Conservation (phyloP, 2,797 vertebrate species). For the Macroramphosus scolopax region DNA sequence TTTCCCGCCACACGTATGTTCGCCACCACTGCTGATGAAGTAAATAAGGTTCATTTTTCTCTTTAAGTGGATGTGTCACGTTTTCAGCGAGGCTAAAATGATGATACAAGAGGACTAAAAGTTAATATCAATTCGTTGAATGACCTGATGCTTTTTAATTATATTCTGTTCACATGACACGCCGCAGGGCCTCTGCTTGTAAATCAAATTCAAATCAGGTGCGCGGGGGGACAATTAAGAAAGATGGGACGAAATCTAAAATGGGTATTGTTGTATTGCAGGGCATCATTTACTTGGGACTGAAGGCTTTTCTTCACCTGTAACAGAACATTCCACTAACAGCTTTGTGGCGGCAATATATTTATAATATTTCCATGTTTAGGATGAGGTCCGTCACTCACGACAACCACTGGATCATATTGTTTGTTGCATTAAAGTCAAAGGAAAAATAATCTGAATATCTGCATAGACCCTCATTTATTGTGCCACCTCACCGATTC, state of each 20-base stretch:
- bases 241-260: slow-evolving; percentile 71
- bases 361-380: slow-evolving; percentile 54
- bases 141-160: slow-evolving; percentile 77
- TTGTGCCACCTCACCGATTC: slow-evolving; percentile 58
- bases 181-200: slow-evolving; percentile 65
- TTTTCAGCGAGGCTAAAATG: slow-evolving; percentile 77
- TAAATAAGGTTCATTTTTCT: slow-evolving; percentile 73
- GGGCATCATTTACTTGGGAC: slow-evolving; percentile 52
- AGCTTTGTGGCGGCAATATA: slow-evolving; percentile 41
- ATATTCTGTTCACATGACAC: slow-evolving; percentile 61
- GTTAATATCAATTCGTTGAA: slow-evolving; percentile 77
- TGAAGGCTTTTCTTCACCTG: slow-evolving; percentile 47
- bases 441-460: slow-evolving; percentile 58
- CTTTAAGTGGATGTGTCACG: slow-evolving; percentile 79
- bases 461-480: slow-evolving; percentile 55
- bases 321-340: slow-evolving; percentile 55
- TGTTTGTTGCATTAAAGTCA: slow-evolving; percentile 48
- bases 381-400: slow-evolving; percentile 56
- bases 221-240: slow-evolving; percentile 71
- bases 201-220: slow-evolving; percentile 74
- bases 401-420: slow-evolving; percentile 33
- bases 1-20: slow-evolving; percentile 45
- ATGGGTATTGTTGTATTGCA: slow-evolving; percentile 71
- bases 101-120: slow-evolving; percentile 76
- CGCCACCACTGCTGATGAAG: slow-evolving; percentile 64